Evolutionary conservation across 2,113 vertebrate species (phyloP).

Genomic region (Neoarius graeffei): DNA sequence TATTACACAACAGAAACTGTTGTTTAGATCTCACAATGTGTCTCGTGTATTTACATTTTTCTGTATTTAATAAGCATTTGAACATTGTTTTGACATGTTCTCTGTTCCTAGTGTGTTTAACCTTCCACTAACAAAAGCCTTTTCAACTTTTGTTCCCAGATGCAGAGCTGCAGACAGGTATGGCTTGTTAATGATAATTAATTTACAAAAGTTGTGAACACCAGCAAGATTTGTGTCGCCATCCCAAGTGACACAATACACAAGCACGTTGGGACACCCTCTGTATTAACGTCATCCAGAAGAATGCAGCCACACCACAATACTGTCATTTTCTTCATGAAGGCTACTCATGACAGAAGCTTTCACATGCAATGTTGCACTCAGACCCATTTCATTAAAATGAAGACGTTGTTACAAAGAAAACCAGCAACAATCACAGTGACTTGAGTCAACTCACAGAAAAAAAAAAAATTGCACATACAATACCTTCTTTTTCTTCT

Average conservation of each 20-base stretch:
- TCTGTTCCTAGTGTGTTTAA: not conserved
- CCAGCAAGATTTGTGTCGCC: not conserved
- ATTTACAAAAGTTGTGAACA: not conserved
- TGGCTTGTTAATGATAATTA: not conserved
- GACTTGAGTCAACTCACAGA: too few relatives aligned
- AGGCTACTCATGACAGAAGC: not conserved
- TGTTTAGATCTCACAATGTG: not conserved
- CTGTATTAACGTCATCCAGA: not conserved
- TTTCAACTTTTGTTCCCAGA: not conserved
- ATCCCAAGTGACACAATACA: not conserved
- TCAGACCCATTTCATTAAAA: not conserved
- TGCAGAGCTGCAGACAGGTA: not conserved
- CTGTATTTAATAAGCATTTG: not conserved
- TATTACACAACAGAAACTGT: constrained; percentile 8
- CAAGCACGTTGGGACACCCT: not conserved
- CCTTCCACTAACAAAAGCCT: not conserved
- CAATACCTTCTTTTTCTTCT: too few relatives aligned
- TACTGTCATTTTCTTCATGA: not conserved
- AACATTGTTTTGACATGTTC: not conserved
- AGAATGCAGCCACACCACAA: not conserved
- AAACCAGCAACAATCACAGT: too few relatives aligned
- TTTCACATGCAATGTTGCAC: not conserved
- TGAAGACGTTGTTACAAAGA: too few relatives aligned
- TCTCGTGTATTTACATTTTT: too few relatives aligned
- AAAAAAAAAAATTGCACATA: too few relatives aligned